These are phyloP conservation scores for Brenthis daphne DNA, from an alignment of 2,888 invertebrate genomes.

Conservation along the genomic window DNA sequence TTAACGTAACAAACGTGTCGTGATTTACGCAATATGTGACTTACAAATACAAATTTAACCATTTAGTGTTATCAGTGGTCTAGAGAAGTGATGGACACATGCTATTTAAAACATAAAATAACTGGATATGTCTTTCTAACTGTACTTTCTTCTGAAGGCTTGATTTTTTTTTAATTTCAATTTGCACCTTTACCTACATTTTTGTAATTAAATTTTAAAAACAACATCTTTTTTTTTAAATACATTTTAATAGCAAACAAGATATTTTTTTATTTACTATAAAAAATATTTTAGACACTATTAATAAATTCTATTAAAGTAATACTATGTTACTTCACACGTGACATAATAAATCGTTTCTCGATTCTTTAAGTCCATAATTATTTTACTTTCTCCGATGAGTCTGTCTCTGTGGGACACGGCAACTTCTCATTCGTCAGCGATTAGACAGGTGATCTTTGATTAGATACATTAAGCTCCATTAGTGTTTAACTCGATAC, in stretches of 20 bases:
- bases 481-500: conserved; percentile 76
- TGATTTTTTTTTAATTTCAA: no score
- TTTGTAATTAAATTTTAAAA: no score
- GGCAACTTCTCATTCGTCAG: conserved; percentile 69
- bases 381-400: conserved; percentile 75
- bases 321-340: no score
- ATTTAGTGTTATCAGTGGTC: conserved; percentile 70
- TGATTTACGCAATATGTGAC: conserved; percentile 67
- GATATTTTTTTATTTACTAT: no score
- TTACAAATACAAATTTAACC: conserved; percentile 71
- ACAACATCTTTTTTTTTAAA: no score
- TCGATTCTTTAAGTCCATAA: conserved; percentile 44
- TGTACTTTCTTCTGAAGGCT: no score
- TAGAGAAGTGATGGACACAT: conserved; percentile 53
- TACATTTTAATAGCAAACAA: no score
- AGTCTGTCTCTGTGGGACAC: conserved; percentile 58
- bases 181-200: no score
- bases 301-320: no score
- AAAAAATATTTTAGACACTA: no score
- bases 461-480: conserved; percentile 69
- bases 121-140: conserved; percentile 10
- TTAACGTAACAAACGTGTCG: conserved; percentile 56
- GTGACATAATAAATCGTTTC: conserved; percentile 38
- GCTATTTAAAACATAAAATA: conserved; percentile 51
- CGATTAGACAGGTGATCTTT: conserved; percentile 67